Conservation (phyloP, 1,140 invertebrate genomes). For the Drosophila paulistorum region DNA sequence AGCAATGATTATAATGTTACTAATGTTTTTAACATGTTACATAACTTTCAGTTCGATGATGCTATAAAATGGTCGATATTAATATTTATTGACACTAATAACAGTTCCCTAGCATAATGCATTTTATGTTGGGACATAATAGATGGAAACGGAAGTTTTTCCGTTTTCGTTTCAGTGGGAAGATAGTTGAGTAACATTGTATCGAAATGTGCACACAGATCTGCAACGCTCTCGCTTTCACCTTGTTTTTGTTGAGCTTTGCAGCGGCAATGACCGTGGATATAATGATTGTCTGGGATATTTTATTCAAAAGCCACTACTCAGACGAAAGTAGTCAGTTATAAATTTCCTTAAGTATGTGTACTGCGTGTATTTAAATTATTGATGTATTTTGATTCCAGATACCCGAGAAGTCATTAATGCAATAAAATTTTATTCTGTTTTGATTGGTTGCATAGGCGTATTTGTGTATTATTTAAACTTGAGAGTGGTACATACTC, state of each 20-base stretch:
- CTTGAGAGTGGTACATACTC: constrained; percentile 5
- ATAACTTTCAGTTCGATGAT: too few species aligned
- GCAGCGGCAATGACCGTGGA: fast-evolving
- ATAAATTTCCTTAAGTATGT: too few species aligned
- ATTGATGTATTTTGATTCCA: not conserved
- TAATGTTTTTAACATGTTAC: not conserved
- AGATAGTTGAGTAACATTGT: not conserved
- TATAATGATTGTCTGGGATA: not conserved
- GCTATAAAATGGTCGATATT: not conserved
- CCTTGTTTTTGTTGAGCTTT: not conserved
- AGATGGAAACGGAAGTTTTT: not conserved
- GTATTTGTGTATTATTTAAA: constrained; percentile 4
- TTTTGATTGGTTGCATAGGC: not conserved
- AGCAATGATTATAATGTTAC: not conserved
- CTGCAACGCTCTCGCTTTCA: not conserved
- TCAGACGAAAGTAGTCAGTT: not conserved
- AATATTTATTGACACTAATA: not conserved
- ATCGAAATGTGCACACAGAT: constrained; percentile 6
- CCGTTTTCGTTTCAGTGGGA: not conserved
- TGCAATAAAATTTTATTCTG: not conserved
- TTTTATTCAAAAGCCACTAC: fast-evolving
- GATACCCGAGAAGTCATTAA: not conserved
- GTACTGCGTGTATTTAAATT: too few species aligned
- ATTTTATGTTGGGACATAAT: not conserved
- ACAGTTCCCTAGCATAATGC: not conserved